These are phyloP conservation scores for Holothuria glaberrima DNA, from an alignment of 35 echinoderm and acorn worm species.

Conservation along the genomic window DNA sequence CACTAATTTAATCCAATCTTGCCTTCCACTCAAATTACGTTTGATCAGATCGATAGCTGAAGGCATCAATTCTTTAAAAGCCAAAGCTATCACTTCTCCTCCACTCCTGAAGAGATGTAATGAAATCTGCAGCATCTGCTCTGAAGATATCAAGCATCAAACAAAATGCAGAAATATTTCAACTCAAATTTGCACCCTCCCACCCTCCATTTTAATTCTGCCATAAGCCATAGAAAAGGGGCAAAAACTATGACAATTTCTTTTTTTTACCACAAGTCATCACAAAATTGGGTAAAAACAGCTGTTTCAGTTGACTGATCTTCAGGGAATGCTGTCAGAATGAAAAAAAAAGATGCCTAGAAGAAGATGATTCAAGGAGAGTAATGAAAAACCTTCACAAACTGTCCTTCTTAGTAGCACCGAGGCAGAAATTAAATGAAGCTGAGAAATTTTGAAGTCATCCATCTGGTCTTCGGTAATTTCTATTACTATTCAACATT, in stretches of 20 bases:
- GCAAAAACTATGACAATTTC: background rate
- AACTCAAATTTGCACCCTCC: background rate
- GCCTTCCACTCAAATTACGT: constrained; percentile 13
- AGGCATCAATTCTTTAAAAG: constrained; percentile 28
- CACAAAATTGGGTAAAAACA: constrained; percentile 11
- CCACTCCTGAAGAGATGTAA: constrained; percentile 2
- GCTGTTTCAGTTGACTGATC: constrained; percentile 50
- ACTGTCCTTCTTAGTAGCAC: background rate
- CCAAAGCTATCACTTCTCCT: background rate
- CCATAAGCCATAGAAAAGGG: background rate
- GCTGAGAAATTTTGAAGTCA: background rate
- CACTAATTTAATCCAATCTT: background rate
- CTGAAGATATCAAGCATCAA: constrained; percentile 5
- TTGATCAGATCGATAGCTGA: constrained; percentile 32
- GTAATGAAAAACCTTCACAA: no score
- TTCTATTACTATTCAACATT: no score
- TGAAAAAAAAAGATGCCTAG: background rate
- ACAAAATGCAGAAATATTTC: background rate
- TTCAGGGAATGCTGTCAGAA: background rate
- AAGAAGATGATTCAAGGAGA: no score
- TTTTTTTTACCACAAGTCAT: background rate
- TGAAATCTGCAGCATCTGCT: background rate
- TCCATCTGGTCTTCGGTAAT: no score
- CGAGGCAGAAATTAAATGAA: constrained; percentile 9
- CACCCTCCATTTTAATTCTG: background rate